Percentiles rank a stretch among this genome's conserved stretches.
These are phyloP conservation scores for Ictalurus punctatus DNA, from an alignment of 2,113 vertebrate genomes.

Conservation along the genomic window DNA sequence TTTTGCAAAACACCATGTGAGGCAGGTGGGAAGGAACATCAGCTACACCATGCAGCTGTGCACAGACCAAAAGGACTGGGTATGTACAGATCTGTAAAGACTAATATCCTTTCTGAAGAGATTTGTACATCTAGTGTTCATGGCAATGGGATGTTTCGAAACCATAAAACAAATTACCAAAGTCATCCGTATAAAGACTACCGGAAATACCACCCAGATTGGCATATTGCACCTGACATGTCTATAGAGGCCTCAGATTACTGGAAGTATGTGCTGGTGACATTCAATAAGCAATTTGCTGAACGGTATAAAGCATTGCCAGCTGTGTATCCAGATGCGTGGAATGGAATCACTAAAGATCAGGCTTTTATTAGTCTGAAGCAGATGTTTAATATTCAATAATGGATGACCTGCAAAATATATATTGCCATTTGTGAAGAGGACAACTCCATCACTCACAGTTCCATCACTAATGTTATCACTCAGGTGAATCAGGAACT, in stretches of 20 bases:
- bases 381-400: constrained; percentile 16
- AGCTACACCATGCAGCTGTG: constrained; percentile 37
- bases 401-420: background rate
- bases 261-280: constrained; percentile 53
- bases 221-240: constrained; percentile 57
- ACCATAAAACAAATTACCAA: background rate
- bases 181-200: constrained; percentile 45
- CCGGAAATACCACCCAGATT: constrained; percentile 51
- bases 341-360: constrained; percentile 46
- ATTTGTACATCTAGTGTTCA: constrained; percentile 23
- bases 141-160: background rate
- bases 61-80: constrained; percentile 43
- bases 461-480: background rate
- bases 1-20: constrained; percentile 63
- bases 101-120: constrained; percentile 1
- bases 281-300: constrained; percentile 49
- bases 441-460: background rate
- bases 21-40: constrained; percentile 51
- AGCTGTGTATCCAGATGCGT: constrained; percentile 54
- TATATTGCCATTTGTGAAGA: background rate
- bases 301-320: background rate
- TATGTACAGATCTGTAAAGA: background rate
- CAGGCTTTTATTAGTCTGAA: constrained; percentile 39
- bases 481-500: background rate
- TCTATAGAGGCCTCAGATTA: constrained; percentile 52